Evolutionary conservation across 2,888 invertebrate genomes (phyloP).

Genomic region (Sinopyrophorus schimmeli): DNA sequence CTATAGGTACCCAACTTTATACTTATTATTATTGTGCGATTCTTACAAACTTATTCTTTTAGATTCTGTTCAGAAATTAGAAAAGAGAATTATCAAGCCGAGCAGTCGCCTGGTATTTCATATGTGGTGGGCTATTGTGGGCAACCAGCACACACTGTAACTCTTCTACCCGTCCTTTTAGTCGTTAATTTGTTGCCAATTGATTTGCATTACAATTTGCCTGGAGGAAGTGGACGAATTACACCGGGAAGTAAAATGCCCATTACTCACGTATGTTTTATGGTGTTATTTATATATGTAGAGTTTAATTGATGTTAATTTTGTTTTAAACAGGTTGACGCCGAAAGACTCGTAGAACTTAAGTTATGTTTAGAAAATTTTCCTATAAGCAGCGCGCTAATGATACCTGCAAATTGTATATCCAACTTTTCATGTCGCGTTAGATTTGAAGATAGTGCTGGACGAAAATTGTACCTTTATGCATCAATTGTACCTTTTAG

Average conservation of each 20-base stretch:
- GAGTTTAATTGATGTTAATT: constrained; percentile 1
- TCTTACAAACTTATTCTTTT: constrained; percentile 20
- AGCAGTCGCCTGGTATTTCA: constrained; percentile 56
- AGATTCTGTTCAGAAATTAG: constrained; percentile 81
- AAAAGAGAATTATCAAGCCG: constrained; percentile 79
- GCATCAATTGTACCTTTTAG: constrained; percentile 57
- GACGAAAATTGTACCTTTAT: constrained; percentile 74
- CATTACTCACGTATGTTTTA: constrained; percentile 45
- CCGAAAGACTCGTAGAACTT: constrained; percentile 73
- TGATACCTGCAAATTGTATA: constrained; percentile 44
- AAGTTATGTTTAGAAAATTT: constrained; percentile 84
- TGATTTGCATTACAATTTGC: constrained; percentile 69
- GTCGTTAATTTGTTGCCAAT: constrained; percentile 87
- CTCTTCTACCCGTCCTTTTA: constrained; percentile 80
- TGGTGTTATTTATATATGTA: neutral
- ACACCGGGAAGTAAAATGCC: constrained; percentile 48
- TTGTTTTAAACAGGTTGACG: constrained; percentile 62
- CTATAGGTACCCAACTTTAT: constrained; percentile 59
- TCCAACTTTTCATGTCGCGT: constrained; percentile 55
- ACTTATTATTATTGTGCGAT: too few relatives aligned
- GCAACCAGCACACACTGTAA: constrained; percentile 86
- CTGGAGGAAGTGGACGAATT: constrained; percentile 47
- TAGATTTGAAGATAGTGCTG: constrained; percentile 73
- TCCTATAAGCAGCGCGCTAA: constrained; percentile 49
- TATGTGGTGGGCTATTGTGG: constrained; percentile 44